Base-by-base conservation (phyloP, 53 echinoderm and acorn worm genomes). In the Astropecten irregularis region DNA sequence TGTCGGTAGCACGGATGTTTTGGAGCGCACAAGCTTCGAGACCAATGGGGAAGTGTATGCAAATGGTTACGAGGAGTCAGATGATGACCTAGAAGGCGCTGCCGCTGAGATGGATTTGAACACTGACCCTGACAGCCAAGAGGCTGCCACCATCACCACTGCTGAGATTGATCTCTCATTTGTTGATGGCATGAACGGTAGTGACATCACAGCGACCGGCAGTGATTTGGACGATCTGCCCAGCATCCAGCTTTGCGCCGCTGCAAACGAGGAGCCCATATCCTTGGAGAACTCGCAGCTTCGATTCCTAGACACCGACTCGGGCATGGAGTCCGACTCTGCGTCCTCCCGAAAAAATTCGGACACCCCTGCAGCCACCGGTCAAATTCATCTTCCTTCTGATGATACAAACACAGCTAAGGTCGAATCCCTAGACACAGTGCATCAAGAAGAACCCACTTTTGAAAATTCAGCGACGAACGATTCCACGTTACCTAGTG, bases 91-190 rank as follows among this genome's bases (percentile, higher is more conserved):
- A n/a, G 74, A 76, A 48, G 63, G 49, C 34, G 28, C 81, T 66
- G 81, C 61, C 77, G n/a, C 89, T 42, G 67, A 53, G 37, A 47
- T 76, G 49, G 68, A 84, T 20, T 52, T 34, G 11, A 76, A 66
- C 49, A 20, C 20, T 31, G 60, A 84, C 48, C 59, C 59, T 38
- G 38, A 76, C 37, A 58, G 69, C 36, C 26, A 14, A 48, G 84
- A 84, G 16, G 32, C 57, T 36, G 60, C 71, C 3, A 20, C 84
- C 4, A 28, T 84, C 14, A 29, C 56, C 66, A 55, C 89, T 3
- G 84, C 83, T 58, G 76, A 84, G 37, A 89, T 89, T 76, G 84
- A 89, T 46, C 64, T 89, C 40, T 84, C 68, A 15, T 82, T 89
- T 26, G 47, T 84, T 33, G 84, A 89, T 23, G 64, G 76, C 56